Base-by-base conservation (phyloP, 2,113 vertebrate species). In the Vidua chalybeata region DNA sequence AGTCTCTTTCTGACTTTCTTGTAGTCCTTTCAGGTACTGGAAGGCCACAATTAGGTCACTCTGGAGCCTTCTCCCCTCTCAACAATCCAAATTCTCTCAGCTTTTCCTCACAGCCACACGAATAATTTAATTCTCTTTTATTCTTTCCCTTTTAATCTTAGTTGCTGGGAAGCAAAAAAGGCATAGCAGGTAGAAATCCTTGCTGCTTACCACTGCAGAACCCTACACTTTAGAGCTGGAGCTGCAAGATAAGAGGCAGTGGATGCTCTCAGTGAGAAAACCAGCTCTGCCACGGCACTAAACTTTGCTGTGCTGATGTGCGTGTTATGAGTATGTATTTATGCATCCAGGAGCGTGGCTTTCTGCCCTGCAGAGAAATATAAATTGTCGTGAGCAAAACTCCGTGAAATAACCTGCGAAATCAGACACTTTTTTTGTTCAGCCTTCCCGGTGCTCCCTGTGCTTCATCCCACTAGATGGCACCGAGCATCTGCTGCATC, bases 381-480 rank as follows among this genome's bases (percentile, higher is more conserved):
- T 41, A 91, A 90, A 82, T 64, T 1, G 1, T 49, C 13, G 9
- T 45, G 67, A 37, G 69, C 8, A 0, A 56, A 87, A 75, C 58
- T 10, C 64, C 66, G 12, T 94, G 77, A 92, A 95, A 93, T 75
- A 84, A 87, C 52, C n/a, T 82, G 27, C 4, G 15, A 58, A 22
- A 86, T 67, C 4, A 84, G 39, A 18, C 10, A 26, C n/a, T 8
- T 48, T 43, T 54, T 54, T n/a, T n/a, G 23, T 46, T 15, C 11
- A 77, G 0, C 2, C 33, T 79, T 45, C 7, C 26, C 5, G 41
- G 1, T 69, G 93, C 0, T 92, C 55, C 3, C 9, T 7, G 0
- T 4, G 11, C 27, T 46, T 45, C 16, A 26, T 46, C 23, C 96
- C 97, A 91, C 96, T 96, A 97, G 97, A 93, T 97, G 97, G 77